Conservation (phyloP, 2,888 invertebrate species). For the Drosophila parthenogenetica region DNA sequence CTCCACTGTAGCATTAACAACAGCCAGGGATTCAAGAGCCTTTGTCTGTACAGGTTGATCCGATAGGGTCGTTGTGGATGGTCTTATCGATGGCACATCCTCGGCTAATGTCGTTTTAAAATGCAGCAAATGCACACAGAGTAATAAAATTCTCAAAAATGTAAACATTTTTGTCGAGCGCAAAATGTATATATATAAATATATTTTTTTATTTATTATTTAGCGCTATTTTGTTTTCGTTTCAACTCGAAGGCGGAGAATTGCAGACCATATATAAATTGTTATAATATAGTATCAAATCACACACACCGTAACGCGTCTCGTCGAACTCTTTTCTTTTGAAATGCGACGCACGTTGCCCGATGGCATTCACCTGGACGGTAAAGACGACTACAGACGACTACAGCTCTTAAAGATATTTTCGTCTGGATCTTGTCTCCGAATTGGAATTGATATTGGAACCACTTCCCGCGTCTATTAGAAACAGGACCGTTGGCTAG, state of each 20-base stretch:
- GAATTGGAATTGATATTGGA: slow-evolving; percentile 16
- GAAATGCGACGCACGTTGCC: slow-evolving; percentile 71
- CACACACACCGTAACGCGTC: slow-evolving; percentile 64
- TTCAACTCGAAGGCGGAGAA: slow-evolving; percentile 39
- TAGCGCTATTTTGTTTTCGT: slow-evolving; percentile 69
- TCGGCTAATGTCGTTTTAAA: slow-evolving; percentile 64
- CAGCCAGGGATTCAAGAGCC: slow-evolving; percentile 24
- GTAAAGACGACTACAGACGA: slow-evolving; percentile 30
- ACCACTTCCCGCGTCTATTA: slow-evolving; percentile 48
- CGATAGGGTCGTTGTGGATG: slow-evolving; percentile 33
- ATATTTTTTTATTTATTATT: slow-evolving; percentile 23
- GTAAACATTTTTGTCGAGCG: slow-evolving; percentile 65
- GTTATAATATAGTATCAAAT: slow-evolving; percentile 45
- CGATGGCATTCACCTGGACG: slow-evolving; percentile 77
- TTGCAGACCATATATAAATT: slow-evolving; percentile 71
- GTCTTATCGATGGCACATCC: slow-evolving; percentile 52
- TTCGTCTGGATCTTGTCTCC: slow-evolving; percentile 40
- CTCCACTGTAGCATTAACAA: slow-evolving; percentile 48
- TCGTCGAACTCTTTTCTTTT: slow-evolving; percentile 28
- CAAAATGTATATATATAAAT: slow-evolving; percentile 15
- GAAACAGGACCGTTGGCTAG: slow-evolving; percentile 72
- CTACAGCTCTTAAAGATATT: slow-evolving; percentile 30
- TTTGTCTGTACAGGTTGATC: slow-evolving; percentile 41
- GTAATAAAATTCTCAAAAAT: slow-evolving; percentile 69
- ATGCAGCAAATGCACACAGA: slow-evolving; percentile 77